A percentile compares a stretch with the other conserved stretches of the same genome.
Conservation (phyloP, 2,888 invertebrate species). For the Mesorhabditis belari region DNA sequence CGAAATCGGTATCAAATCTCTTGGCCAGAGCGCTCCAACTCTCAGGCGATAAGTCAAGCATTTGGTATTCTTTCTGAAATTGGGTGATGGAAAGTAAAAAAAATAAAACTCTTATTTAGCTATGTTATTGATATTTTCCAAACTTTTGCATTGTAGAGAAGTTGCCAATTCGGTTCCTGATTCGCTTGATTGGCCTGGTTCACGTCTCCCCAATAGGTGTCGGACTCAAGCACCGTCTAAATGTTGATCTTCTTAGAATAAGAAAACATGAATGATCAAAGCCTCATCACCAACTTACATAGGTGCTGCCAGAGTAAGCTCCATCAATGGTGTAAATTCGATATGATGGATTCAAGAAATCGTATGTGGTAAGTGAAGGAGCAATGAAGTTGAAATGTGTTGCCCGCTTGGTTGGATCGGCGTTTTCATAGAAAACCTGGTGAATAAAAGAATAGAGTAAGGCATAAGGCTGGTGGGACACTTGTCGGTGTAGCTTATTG, state of each 20-base stretch:
- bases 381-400: slow-evolving; percentile 60
- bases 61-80: background rate
- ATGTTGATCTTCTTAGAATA: no score
- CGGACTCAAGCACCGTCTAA: slow-evolving; percentile 34
- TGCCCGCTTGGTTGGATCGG: slow-evolving; percentile 26
- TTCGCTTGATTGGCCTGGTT: slow-evolving; percentile 30
- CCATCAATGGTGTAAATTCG: slow-evolving; percentile 91
- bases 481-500: no score
- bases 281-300: no score
- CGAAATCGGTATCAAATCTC: background rate
- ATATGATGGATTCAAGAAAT: slow-evolving; percentile 76
- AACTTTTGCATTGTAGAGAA: slow-evolving; percentile 24
- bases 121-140: background rate
- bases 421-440: slow-evolving; percentile 35
- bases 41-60: background rate
- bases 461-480: no score
- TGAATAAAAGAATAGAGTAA: background rate
- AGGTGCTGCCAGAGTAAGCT: slow-evolving; percentile 58
- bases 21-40: background rate
- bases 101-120: background rate
- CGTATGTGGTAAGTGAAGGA: slow-evolving; percentile 72
- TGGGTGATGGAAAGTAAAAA: background rate
- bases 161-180: slow-evolving; percentile 26
- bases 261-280: no score
- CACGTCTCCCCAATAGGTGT: slow-evolving; percentile 37